Percentiles rank a stretch among this genome's conserved stretches.
phyloP scores from a whole-genome alignment of 1,140 invertebrate genomes.

The Chionoecetes opilio region DNA sequence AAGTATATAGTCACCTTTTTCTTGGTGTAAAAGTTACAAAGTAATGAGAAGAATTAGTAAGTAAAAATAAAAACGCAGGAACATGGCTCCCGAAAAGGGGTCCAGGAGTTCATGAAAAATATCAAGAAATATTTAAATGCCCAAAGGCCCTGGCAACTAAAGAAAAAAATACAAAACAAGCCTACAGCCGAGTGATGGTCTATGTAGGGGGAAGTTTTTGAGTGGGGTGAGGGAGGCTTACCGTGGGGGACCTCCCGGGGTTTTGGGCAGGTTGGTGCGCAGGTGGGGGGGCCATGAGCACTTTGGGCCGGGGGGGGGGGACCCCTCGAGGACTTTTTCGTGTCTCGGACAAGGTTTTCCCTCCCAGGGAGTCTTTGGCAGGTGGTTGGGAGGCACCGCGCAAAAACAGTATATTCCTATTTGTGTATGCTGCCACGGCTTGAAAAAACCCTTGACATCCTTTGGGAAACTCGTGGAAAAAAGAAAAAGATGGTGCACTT shows the following conservation, averaged over 20 bases:
- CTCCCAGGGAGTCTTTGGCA: constrained; percentile 99
- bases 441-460: constrained; percentile 99
- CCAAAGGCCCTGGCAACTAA: too few relatives aligned
- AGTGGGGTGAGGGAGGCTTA: constrained; percentile 84
- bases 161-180: too few relatives aligned
- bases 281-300: constrained; percentile 99
- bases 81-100: too few relatives aligned
- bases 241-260: constrained; percentile 98
- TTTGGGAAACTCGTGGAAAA: constrained; percentile 97
- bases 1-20: too few relatives aligned
- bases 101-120: too few relatives aligned
- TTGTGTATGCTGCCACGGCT: constrained; percentile 99
- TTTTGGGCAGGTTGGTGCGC: constrained; percentile 99
- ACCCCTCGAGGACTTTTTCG: constrained; percentile 98
- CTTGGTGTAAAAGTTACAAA: too few relatives aligned
- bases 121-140: too few relatives aligned
- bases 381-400: constrained; percentile 98
- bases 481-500: too few relatives aligned
- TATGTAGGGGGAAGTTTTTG: too few relatives aligned
- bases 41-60: too few relatives aligned
- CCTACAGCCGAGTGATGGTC: too few relatives aligned
- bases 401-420: constrained; percentile 99
- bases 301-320: constrained; percentile 99
- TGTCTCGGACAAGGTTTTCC: constrained; percentile 98
- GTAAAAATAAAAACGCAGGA: too few relatives aligned